phyloP scores from a whole-genome alignment of 2,888 invertebrate genomes.

The Lagria hirta region DNA sequence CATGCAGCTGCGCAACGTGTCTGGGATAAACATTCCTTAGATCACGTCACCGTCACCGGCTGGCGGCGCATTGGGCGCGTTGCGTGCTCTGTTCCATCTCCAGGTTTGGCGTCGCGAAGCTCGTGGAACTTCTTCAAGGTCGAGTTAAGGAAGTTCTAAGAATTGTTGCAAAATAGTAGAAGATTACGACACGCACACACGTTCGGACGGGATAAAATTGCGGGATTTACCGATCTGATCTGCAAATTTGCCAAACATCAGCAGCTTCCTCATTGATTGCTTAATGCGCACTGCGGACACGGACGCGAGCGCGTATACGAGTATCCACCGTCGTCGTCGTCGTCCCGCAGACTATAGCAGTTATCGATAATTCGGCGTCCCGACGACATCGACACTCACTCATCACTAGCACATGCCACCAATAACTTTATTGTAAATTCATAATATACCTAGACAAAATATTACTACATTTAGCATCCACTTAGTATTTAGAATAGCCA shows the following conservation, averaged over 20 bases:
- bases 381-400: constrained; percentile 25
- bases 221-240: constrained; percentile 24
- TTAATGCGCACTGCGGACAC: constrained; percentile 45
- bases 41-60: constrained; percentile 52
- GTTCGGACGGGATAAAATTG: constrained; percentile 11
- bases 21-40: constrained; percentile 85
- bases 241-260: no score
- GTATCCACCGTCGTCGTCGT: constrained; percentile 3
- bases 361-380: constrained; percentile 18
- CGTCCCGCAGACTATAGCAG: constrained; percentile 11
- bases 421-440: constrained; percentile 2
- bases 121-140: constrained; percentile 18
- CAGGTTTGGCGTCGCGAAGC: constrained; percentile 29
- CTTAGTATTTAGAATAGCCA: no score
- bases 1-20: constrained; percentile 92
- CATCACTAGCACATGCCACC: constrained; percentile 27
- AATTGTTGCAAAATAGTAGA: no score
- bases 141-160: constrained; percentile 3
- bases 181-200: constrained; percentile 6
- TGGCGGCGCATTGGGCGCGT: constrained; percentile 52
- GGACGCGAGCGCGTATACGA: constrained; percentile 30
- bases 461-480: no score
- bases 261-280: constrained; percentile 46
- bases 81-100: constrained; percentile 46
- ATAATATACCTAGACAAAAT: constrained; percentile 3